Evolutionary conservation across 2,888 invertebrate genomes (phyloP), one percentile per base, ranked within the genome.

Genomic region (Platycheirus albimanus): DNA sequence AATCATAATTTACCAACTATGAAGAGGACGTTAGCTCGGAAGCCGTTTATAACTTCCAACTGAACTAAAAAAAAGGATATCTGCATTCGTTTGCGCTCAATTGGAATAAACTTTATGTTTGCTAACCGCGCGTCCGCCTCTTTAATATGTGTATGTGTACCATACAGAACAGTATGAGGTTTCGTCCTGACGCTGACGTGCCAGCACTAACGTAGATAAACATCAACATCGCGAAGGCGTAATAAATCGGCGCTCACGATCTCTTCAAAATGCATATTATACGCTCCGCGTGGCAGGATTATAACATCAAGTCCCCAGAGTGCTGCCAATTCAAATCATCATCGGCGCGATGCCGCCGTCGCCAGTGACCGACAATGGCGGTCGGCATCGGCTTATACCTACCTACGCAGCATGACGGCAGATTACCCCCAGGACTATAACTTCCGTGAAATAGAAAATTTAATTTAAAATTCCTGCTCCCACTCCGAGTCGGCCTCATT

Each of bases 211-310:
- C 28, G 56, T 38, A 52, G 58, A 61, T 71, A 67, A 58, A 71
- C 71, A 67, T 67, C 66, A 19, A 47, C 47, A 33, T 56, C 17
- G 66, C 64, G 61, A 49, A 70, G 70, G 81, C 61, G 71, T 71
- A 63, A 81, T 71, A 81, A 76, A 81, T 71, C 71, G 75, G 58
- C 45, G 17, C 63, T 80, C 52, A 38, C 66, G 80, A 80, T 75
- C 80, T 75, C 64, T 66, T 76, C 76, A 81, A 67, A 71, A 67
- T 54, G 38, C 66, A 67, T 47, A 75, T 70, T 38, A 64, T 75
- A 58, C 66, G 75, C 75, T 74, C 33, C 64, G 58, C 43, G 24
- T 51, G 51, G 70, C 45, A 56, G 54, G 51, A 69, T 74, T 74
- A 69, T 74, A 69, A 74, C 74, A 33, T 64, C 52, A 38, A 51